These are phyloP conservation scores for Ptilodon capucinus DNA, from an alignment of 2,888 invertebrate genomes.

Conservation along the genomic window DNA sequence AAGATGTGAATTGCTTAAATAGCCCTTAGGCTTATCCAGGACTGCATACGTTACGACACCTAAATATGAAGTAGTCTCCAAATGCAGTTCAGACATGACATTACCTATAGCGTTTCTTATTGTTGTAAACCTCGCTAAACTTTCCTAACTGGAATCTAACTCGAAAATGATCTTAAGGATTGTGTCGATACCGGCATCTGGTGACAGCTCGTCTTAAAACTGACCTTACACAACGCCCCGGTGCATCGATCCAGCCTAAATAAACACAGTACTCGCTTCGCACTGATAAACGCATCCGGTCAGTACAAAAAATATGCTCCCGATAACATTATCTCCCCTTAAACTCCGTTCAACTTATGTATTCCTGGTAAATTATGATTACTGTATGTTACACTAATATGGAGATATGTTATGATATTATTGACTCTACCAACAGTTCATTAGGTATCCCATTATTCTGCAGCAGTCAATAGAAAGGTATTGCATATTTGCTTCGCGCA, in stretches of 20 bases:
- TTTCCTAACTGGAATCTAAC: too few species aligned
- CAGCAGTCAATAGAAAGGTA: too few species aligned
- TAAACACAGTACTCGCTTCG: slow-evolving; percentile 48
- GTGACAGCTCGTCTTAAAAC: slow-evolving; percentile 43
- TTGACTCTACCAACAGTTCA: too few species aligned
- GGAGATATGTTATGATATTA: background rate
- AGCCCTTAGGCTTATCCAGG: too few species aligned
- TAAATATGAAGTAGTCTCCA: too few species aligned
- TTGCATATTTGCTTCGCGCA: too few species aligned
- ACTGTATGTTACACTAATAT: background rate
- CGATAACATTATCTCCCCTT: slow-evolving; percentile 51
- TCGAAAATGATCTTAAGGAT: background rate
- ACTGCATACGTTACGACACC: too few species aligned
- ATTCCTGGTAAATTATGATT: slow-evolving; percentile 17
- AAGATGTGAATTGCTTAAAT: too few species aligned
- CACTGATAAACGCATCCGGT: slow-evolving; percentile 71
- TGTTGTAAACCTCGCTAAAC: too few species aligned
- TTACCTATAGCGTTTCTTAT: too few species aligned
- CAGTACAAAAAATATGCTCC: slow-evolving; percentile 40
- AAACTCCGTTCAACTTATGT: slow-evolving; percentile 15
- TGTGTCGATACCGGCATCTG: slow-evolving; percentile 16
- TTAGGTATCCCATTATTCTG: too few species aligned
- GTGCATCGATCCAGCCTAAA: slow-evolving; percentile 54
- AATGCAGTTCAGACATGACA: too few species aligned
- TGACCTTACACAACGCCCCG: slow-evolving; percentile 68